phyloP scores from a whole-genome alignment of 2,113 vertebrate species.

The Stegostoma tigrinum region DNA sequence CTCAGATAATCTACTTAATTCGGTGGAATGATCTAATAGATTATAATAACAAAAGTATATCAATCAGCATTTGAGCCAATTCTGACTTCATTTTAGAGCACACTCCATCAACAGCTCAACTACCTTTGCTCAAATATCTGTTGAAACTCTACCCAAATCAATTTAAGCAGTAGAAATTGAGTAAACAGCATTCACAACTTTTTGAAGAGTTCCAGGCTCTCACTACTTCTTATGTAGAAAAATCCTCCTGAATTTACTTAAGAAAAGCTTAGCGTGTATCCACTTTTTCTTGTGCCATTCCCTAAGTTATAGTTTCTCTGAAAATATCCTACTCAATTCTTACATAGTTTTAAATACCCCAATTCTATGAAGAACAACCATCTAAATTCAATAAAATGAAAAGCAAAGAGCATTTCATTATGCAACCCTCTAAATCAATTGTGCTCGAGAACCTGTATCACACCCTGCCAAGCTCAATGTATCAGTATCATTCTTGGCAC shows the following conservation, averaged over 20 bases:
- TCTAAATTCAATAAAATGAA: not conserved
- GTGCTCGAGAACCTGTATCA: too few relatives aligned
- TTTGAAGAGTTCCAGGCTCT: not conserved
- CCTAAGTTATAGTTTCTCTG: not conserved
- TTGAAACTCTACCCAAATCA: not conserved
- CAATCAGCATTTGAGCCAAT: not conserved
- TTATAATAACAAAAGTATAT: not conserved
- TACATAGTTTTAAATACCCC: not conserved
- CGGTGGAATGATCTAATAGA: not conserved
- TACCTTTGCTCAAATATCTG: not conserved
- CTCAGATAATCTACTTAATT: not conserved
- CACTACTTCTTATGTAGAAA: not conserved
- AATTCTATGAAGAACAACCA: not conserved
- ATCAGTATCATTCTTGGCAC: not conserved
- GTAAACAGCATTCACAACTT: not conserved
- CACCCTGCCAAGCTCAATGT: too few relatives aligned
- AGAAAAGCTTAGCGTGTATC: not conserved
- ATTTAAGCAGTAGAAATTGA: not conserved
- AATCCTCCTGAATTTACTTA: not conserved
- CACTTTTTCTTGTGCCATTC: not conserved
- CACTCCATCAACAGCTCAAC: not conserved
- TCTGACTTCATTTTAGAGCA: not conserved
- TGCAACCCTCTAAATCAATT: not conserved
- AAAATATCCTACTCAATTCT: not conserved
- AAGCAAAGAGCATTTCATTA: not conserved